Evolutionary conservation across 2,888 invertebrate species (phyloP), one percentile per base, ranked within the genome.

Genomic region (Didymodactylos carnosus): DNA sequence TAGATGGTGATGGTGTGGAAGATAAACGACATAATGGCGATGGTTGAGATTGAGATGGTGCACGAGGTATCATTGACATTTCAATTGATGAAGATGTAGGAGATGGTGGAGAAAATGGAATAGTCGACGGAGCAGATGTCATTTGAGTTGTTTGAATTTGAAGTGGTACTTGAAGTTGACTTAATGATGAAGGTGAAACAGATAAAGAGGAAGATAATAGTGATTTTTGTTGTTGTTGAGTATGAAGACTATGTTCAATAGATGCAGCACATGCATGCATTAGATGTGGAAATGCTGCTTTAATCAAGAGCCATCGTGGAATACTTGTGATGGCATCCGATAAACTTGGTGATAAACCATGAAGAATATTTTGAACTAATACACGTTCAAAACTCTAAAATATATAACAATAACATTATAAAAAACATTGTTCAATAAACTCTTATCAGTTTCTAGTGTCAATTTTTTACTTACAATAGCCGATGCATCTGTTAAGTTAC

Each of bases 301-400:
- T 92, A 75, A 98, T 89, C 72, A 97, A 87, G 76, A 91, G 88
- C 97, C 97, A 98, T 86, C 97, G 87, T 77, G 93, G 91, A 25
- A 85, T 81, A 69, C 89, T 88, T 80, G 89, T 89, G 79, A 98
- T 88, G 53, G 94, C 94, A 80, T 92, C 91, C 19, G 91, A 90
- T 76, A 98, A 86, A 79, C 91, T 91, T 70, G 91, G 90, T 70
- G 94, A 92, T 74, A 97, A 86, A 25, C 95, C 97, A 84, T 92
- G 92, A 79, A 91, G 89, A 76, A 97, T 90, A 83, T 97, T 97
- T 85, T 98, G 97, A 5, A 98, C 97, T 75, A 98, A 86, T 49
- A 98, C 95, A 84, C 95, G 92, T 84, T 98, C 98, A 84, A 98
- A 92, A 5, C 92, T 91, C 94, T 92, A 85, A 73, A 4, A n/a